Base-by-base conservation (phyloP, 92 coral and sea anemone genomes). In the Paragorgia papillata region DNA sequence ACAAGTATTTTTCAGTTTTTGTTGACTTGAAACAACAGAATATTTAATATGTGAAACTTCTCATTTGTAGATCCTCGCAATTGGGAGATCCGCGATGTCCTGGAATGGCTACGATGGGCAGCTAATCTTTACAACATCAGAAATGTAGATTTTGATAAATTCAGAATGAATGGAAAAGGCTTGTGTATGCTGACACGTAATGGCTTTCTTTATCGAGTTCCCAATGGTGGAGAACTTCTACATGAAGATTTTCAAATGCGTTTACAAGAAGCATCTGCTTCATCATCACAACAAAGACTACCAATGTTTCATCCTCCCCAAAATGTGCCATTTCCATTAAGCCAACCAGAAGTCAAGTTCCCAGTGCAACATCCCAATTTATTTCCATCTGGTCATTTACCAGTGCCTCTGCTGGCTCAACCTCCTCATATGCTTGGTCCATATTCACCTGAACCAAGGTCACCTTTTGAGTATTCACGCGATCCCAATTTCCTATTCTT, bases 91-190 rank as follows among this genome's bases (percentile, higher is more conserved):
- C 91, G 90, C 90, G 97, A 93, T 73, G 97, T 93, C 4, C 82
- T 90, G 62, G 97, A 93, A 57, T 93, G 97, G 97, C 75, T 93
- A 18, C 88, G 90, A 39, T 93, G 97, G 97, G 96, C 97, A 37
- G 81, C 93, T 18, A 90, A 90, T 32, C 76, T 96, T 31, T 93
- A 93, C 69, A 89, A 90, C 65, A 89, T 93, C 65, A 71, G 84
- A 51, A 96, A 84, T 27, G 88, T 86, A 39, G 79, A 96, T 29
- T 89, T 92, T 18, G 97, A 93, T 71, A 93, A 93, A 57, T 93
- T 93, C 87, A 82, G 91, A 61, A 90, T 90, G 97, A 93, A 93
- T 88, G 97, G 97, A 26, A 93, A 93, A 85, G 97, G 97, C 66
- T 66, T 93, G 83, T 93, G 97, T 58, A 93, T 93, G 97, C 78